Evolutionary conservation across 2,113 vertebrate species (phyloP), one percentile per base, ranked within the genome.

Genomic region (Columbina picui): DNA sequence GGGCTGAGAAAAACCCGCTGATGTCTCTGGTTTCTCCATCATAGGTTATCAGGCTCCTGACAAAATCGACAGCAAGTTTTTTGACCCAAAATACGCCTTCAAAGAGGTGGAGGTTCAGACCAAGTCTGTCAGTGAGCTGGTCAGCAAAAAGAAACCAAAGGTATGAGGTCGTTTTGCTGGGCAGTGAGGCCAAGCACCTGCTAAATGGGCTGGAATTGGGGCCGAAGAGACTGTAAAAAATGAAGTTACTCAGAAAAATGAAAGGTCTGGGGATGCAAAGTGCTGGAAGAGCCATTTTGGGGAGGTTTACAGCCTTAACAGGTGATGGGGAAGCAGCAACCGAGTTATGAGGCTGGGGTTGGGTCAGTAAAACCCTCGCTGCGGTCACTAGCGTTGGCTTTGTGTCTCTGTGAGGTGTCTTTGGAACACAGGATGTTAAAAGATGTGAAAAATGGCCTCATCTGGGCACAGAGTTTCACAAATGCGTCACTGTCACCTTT

Each of bases 41-140:
- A 29, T 71, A 99, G 99, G 99, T 60, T 99, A 98, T 95, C 82
- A 99, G 59, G 99, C 99, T 63, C 99, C 99, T 3, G 99, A 99
- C 93, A 99, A 99, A 98, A 99, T 99, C 0, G 99, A 99, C 93
- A 98, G 90, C 87, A 99, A 99, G 82, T 99, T 99, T 83, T 99
- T 99, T 83, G 99, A 99, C 80, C 98, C 99, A 6, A 99, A 99
- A 90, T 98, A 99, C 4, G 99, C 99, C 2, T 99, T 99, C 95
- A 99, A 99, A 97, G 99, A 99, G 71, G 99, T 99, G 82, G 99
- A 99, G 55, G 98, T 99, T 61, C 98, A 99, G 93, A 97, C 98
- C 29, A 99, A 99, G 93, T 99, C 99, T 0, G 98, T 99, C 25
- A 99, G 96, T 10, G 99, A 99, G 23, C 94, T 99, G 81, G 93